Evolutionary conservation across 2,113 vertebrate species (phyloP).

Genomic region (Chauna torquata): DNA sequence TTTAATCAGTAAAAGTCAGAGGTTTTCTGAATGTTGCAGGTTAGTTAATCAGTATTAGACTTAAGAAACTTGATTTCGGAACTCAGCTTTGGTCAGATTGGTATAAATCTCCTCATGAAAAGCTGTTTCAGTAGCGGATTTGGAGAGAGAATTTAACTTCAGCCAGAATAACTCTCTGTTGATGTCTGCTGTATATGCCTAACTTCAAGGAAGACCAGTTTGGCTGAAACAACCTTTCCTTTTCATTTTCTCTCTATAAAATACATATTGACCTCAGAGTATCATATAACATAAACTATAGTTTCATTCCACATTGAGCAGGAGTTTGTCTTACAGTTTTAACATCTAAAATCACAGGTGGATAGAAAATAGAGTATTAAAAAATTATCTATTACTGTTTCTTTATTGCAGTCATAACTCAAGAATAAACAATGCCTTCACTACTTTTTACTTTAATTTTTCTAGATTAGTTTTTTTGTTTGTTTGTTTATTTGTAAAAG

Average conservation of each 20-base stretch:
- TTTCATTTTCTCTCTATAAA: background rate
- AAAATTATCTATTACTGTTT: background rate
- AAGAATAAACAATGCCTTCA: background rate
- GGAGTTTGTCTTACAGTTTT: background rate
- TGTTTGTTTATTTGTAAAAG: background rate
- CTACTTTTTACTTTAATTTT: background rate
- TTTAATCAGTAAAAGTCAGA: background rate
- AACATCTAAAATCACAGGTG: background rate
- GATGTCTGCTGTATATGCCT: background rate
- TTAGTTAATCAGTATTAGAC: background rate
- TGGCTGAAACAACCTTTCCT: background rate
- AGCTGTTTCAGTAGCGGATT: background rate
- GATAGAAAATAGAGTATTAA: background rate
- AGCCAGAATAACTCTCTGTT: background rate
- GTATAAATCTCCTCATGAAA: background rate
- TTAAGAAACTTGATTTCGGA: background rate
- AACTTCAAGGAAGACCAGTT: background rate
- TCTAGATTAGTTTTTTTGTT: background rate
- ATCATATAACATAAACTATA: background rate
- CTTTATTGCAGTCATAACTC: background rate
- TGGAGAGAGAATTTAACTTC: background rate
- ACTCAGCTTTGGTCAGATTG: background rate
- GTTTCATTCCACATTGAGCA: background rate
- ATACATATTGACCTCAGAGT: background rate
- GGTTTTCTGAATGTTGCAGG: background rate